Evolutionary conservation across 2,797 vertebrate species (phyloP), one percentile per base, ranked within the genome.

Genomic region (Spondyliosoma cantharus): DNA sequence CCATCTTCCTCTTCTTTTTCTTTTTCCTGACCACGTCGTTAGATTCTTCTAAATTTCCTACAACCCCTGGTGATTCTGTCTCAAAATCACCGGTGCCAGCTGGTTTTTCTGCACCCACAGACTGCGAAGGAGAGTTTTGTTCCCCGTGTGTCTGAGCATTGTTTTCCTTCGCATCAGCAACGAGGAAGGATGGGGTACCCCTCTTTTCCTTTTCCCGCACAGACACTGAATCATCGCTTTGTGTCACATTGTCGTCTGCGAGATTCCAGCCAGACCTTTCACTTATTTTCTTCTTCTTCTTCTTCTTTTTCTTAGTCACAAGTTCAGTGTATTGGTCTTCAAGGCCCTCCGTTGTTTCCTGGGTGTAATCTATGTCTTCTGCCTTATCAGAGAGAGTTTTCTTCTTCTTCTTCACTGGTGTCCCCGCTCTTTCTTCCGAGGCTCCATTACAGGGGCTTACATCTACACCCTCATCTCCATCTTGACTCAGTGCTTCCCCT

Each of bases 91-190:
- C 25, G 6, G 42, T 1, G 58, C 61, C 81, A 73, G 74, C 70
- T 2, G 19, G n/a, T 48, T 43, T 74, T 76, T 50, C 42, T 57
- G 19, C 24, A 2, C 52, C 42, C 20, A 12, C 45, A 65, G 53
- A 7, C 16, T 1, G 43, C 1, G 11, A 50, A 7, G 22, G 7
- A 16, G 11, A 7, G 16, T 5, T 52, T 20, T 24, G 58, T 64
- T 74, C 60, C n/a, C 11, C 1, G 0, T 32, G 64, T 3, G 42
- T 45, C 60, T 46, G 46, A 32, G 22, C 43, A 6, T 49, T n/a
- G 5, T 81, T 81, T 91, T 83, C 85, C 84, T 75, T 74, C 1
- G 70, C 71, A 56, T 90, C 91, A 88, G 90, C 89, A 82, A n/a
- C 0, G 0, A 74, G 87, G 89, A 90, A 84, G 86, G 91, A 92